Conservation (phyloP, 2,888 invertebrate genomes). For the Alentia gelatinosa region DNA sequence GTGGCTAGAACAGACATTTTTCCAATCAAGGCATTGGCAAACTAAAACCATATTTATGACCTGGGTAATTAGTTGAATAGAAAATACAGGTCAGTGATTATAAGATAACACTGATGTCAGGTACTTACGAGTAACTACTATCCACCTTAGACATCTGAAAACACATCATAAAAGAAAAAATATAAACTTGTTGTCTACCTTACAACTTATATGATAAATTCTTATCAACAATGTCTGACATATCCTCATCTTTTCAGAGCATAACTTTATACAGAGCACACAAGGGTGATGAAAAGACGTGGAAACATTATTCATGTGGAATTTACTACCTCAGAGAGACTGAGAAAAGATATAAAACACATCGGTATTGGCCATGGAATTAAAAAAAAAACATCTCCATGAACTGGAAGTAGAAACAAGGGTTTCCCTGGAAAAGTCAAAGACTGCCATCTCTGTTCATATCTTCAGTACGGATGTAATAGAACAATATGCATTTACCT, state of each 20-base stretch:
- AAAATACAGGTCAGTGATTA: no score
- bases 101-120: no score
- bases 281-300: no score
- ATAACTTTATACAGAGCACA: no score
- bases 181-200: background rate
- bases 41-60: no score
- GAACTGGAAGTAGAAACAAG: background rate
- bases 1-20: no score
- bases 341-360: background rate
- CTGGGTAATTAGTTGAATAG: no score
- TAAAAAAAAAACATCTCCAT: background rate
- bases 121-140: background rate
- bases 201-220: background rate
- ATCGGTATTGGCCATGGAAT: background rate
- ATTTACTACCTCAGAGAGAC: background rate
- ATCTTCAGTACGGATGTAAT: background rate
- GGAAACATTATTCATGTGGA: background rate
- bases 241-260: background rate
- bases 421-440: background rate
- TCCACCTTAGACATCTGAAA: background rate
- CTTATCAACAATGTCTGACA: background rate
- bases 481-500: background rate
- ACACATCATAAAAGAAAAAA: background rate
- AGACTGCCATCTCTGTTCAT: background rate
- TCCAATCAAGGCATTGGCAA: no score